phyloP scores from a whole-genome alignment of 2,113 vertebrate genomes.

The Lampris megalopsis region DNA sequence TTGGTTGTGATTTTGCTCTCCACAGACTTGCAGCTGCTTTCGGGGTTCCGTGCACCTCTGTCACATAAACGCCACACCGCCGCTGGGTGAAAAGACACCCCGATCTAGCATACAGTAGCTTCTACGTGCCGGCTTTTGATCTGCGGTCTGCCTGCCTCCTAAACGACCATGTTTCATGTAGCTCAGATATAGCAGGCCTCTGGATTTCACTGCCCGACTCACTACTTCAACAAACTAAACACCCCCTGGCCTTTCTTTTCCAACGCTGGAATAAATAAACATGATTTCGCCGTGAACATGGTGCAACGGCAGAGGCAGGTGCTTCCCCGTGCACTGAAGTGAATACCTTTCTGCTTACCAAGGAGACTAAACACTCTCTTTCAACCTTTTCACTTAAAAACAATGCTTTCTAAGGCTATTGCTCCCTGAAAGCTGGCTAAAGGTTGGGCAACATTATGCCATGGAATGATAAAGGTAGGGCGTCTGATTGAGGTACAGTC shows the following conservation, averaged over 20 bases:
- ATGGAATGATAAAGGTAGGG: slow-evolving; percentile 7
- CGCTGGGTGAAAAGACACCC: slow-evolving; percentile 18
- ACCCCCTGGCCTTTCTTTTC: slow-evolving; percentile 35
- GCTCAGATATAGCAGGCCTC: slow-evolving; percentile 3
- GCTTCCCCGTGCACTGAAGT: slow-evolving; percentile 6
- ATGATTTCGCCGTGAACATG: slow-evolving; percentile 20
- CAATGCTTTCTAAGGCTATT: slow-evolving; percentile 39
- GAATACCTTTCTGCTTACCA: slow-evolving; percentile 33
- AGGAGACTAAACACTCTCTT: slow-evolving; percentile 26
- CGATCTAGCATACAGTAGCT: background rate
- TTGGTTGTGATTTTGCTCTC: slow-evolving; percentile 35
- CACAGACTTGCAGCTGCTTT: slow-evolving; percentile 26
- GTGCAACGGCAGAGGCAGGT: slow-evolving; percentile 18
- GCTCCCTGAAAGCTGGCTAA: slow-evolving; percentile 60
- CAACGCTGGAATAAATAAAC: slow-evolving; percentile 49
- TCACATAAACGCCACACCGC: slow-evolving; percentile 6
- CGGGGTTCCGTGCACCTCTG: slow-evolving; percentile 3
- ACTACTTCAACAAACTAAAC: slow-evolving; percentile 31
- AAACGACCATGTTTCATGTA: slow-evolving; percentile 10
- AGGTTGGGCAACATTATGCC: slow-evolving; percentile 41
- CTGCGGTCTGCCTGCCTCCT: slow-evolving; percentile 5
- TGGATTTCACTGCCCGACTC: slow-evolving; percentile 31
- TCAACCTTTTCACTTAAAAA: slow-evolving; percentile 50
- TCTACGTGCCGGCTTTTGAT: background rate
- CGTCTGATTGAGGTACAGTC: slow-evolving; percentile 39